Evolutionary conservation across 2,113 vertebrate genomes (phyloP), one percentile per base, ranked within the genome.

Genomic region (Orcinus orca): DNA sequence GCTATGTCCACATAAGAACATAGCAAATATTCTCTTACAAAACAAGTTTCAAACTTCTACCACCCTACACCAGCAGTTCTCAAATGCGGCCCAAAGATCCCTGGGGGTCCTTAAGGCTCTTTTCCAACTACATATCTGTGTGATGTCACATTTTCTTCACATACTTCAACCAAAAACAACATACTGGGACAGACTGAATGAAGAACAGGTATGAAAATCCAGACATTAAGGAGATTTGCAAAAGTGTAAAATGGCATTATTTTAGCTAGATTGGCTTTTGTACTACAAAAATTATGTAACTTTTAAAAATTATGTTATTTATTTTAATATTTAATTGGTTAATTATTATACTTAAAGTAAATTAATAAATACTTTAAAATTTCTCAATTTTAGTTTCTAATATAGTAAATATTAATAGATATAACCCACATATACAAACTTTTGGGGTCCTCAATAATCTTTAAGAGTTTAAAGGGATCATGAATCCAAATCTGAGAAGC

Each of bases 21-120:
- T 11, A 41, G 79, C 17, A 95, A 88, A 92, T 89, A 76, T 82
- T 91, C 36, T 88, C 81, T 94, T 80, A 89, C 2, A 88, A 94
- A 90, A 74, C 20, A 97, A 26, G 13, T 91, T 85, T 95, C 70
- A 89, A 91, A 95, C 3, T 13, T 73, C 31, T 89, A 82, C n/a
- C 41, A 53, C 6, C 6, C 26, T 80, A 84, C 33, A 88, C 11
- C 10, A 88, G 15, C 10, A 41, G 12, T 83, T 88, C 29, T 76
- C 50, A 55, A 31, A 71, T 47, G 10, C 47, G 47, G 36, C 4
- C 62, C 25, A 21, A 79, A 80, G 3, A 62, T 55, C 65, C 23
- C 23, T 6, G 0, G 8, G 68, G 25, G 10, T 88, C 23, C 17
- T 96, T 47, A 18, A 91, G 33, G 68, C 14, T 15, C 5, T 81